A percentile compares a stretch with the other conserved stretches of the same genome.
Conservation (phyloP, 2,113 vertebrate genomes). For the Glaucidium brasilianum region DNA sequence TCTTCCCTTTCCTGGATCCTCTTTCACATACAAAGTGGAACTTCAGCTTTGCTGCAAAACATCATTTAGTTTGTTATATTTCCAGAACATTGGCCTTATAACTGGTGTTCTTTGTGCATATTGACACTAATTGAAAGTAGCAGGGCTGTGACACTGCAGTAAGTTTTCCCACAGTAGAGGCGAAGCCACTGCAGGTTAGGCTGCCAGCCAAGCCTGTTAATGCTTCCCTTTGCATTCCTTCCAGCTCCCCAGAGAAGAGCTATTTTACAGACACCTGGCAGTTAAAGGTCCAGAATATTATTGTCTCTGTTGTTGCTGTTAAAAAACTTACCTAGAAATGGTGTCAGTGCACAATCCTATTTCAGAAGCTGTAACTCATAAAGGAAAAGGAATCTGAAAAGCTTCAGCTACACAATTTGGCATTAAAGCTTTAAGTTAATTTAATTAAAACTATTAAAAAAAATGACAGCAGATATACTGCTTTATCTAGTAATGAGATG, state of each 20-base stretch:
- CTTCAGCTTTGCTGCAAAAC: constrained; percentile 13
- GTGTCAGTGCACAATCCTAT: not conserved
- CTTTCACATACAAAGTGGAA: constrained; percentile 31
- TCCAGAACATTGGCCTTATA: constrained; percentile 26
- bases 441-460: constrained; percentile 1
- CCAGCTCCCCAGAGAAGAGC: constrained; percentile 43
- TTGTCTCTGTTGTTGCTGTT: not conserved
- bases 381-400: not conserved
- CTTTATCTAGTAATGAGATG: not conserved
- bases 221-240: constrained; percentile 56
- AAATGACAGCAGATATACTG: not conserved
- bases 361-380: not conserved
- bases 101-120: constrained; percentile 41
- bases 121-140: constrained; percentile 62
- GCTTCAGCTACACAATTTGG: not conserved
- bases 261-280: constrained; percentile 39
- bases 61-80: constrained; percentile 28
- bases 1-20: constrained; percentile 3
- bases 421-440: constrained; percentile 8
- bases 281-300: constrained; percentile 9
- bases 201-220: constrained; percentile 49
- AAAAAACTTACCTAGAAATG: constrained; percentile 5
- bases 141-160: constrained; percentile 62
- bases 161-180: constrained; percentile 59
- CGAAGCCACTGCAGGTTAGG: constrained; percentile 57